Evolutionary conservation across 1,140 invertebrate genomes (phyloP).

Genomic region (Bilobella aurantiaca): DNA sequence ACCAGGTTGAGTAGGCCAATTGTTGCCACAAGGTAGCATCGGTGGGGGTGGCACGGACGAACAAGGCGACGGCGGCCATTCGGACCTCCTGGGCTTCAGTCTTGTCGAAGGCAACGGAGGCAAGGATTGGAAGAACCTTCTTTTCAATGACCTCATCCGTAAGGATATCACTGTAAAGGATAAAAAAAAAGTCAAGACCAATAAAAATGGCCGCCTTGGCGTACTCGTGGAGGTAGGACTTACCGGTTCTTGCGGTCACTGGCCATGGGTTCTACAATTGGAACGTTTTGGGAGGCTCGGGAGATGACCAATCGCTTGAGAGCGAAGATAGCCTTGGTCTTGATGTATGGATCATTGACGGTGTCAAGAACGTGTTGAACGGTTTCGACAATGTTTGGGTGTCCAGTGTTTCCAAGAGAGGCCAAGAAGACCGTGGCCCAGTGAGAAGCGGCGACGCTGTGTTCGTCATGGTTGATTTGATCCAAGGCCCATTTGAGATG

Average conservation of each 20-base stretch:
- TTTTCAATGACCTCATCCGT: slow-evolving; percentile 28
- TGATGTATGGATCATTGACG: slow-evolving; percentile 19
- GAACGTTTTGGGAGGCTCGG: slow-evolving; percentile 12
- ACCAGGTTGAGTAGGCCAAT: slow-evolving; percentile 33
- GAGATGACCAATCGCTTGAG: slow-evolving; percentile 26
- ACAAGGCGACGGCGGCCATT: slow-evolving; percentile 31
- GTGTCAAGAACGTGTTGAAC: slow-evolving; percentile 32
- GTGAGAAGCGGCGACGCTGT: slow-evolving; percentile 8
- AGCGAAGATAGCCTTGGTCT: slow-evolving; percentile 33
- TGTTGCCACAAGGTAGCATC: slow-evolving; percentile 34
- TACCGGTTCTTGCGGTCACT: slow-evolving; percentile 20
- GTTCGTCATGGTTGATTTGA: background rate
- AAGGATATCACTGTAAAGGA: slow-evolving; percentile 16
- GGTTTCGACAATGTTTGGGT: slow-evolving; percentile 22
- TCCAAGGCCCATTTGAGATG: slow-evolving; percentile 9
- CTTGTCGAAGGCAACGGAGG: slow-evolving; percentile 34
- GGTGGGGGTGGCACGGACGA: slow-evolving; percentile 25
- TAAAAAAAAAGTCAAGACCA: background rate
- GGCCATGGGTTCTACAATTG: background rate
- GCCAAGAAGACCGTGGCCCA: slow-evolving; percentile 18
- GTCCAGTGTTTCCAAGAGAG: slow-evolving; percentile 35
- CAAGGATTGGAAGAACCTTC: slow-evolving; percentile 32
- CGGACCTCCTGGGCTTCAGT: slow-evolving; percentile 32
- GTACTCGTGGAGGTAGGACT: no score
- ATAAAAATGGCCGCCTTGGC: no score